These are phyloP conservation scores for Vanacampus margaritifer DNA, from an alignment of 2,113 vertebrate genomes.

Conservation along the genomic window DNA sequence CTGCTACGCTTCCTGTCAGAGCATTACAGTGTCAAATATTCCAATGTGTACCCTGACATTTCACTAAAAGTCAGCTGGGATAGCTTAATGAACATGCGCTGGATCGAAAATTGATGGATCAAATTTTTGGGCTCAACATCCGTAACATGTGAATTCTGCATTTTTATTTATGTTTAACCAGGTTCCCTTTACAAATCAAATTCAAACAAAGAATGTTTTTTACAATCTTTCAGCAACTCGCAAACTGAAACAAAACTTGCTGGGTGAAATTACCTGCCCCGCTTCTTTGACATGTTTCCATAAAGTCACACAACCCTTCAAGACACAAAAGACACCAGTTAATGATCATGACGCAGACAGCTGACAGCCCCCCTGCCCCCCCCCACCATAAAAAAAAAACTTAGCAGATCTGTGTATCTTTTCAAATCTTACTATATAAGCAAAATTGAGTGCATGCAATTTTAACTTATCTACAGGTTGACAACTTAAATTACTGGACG, in stretches of 20 bases:
- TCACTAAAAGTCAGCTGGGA: no score
- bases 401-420: no score
- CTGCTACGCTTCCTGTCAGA: slow-evolving; percentile 75
- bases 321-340: slow-evolving; percentile 44
- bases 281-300: slow-evolving; percentile 83
- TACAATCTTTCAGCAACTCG: not conserved
- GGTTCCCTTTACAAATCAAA: no score
- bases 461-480: not conserved
- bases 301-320: slow-evolving; percentile 67
- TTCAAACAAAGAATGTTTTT: not conserved
- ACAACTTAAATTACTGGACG: not conserved
- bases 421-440: not conserved
- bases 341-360: slow-evolving; percentile 10
- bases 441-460: not conserved
- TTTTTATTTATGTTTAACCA: no score
- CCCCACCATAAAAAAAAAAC: no score
- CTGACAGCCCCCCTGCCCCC: not conserved
- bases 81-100: no score
- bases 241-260: not conserved
- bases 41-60: no score
- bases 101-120: no score
- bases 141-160: no score
- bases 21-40: not conserved
- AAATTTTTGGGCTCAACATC: no score
- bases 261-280: slow-evolving; percentile 71